phyloP scores from a whole-genome alignment of 2,113 vertebrate species.

The Tragelaphus imberbis region DNA sequence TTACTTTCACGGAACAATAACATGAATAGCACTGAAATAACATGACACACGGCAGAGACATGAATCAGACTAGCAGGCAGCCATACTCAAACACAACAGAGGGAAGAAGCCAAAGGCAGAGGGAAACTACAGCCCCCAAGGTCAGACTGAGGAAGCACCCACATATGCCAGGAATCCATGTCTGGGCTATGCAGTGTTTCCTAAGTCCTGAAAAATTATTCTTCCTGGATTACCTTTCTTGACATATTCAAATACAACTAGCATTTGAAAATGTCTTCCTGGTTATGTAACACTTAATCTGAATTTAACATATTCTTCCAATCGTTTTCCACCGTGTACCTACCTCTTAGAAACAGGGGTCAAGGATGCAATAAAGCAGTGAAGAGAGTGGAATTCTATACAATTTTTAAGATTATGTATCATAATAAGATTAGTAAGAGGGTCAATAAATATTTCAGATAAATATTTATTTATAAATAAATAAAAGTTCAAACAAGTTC shows the following conservation, averaged over 20 bases:
- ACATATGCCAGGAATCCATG: background rate
- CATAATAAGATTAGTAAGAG: background rate
- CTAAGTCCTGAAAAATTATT: background rate
- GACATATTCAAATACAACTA: background rate
- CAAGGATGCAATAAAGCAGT: background rate
- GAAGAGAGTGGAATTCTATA: background rate
- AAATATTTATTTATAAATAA: too few species aligned
- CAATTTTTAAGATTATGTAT: background rate
- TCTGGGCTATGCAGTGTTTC: background rate
- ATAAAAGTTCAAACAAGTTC: too few species aligned
- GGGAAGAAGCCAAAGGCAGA: conserved; percentile 41
- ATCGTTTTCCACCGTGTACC: background rate
- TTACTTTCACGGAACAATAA: conserved; percentile 55
- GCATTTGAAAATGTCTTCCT: background rate
- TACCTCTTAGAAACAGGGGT: background rate
- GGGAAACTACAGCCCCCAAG: background rate
- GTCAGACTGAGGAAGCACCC: background rate
- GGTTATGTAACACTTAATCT: background rate
- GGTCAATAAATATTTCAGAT: background rate
- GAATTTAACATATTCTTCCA: background rate
- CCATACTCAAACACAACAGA: conserved; percentile 33
- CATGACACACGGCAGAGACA: conserved; percentile 47
- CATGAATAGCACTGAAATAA: conserved; percentile 58
- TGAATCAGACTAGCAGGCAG: conserved; percentile 66
- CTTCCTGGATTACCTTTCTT: background rate